Percentiles rank a stretch among this genome's conserved stretches.
Evolutionary conservation across 1,140 invertebrate genomes (phyloP).

Genomic region (Trichogramma pretiosum): DNA sequence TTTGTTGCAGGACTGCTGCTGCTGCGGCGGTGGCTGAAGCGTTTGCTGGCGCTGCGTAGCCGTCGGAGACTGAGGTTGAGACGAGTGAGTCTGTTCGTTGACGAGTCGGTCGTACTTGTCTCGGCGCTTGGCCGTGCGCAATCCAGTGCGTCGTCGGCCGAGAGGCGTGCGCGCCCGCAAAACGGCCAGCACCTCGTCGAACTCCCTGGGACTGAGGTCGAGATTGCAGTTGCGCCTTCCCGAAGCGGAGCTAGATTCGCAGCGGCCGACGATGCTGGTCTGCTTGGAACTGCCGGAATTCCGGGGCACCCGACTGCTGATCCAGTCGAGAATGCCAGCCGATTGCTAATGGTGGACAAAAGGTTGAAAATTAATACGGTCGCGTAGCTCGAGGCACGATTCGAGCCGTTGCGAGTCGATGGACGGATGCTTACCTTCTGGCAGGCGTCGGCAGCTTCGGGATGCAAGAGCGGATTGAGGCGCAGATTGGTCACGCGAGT

Average conservation of each 20-base stretch:
- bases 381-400: neutral
- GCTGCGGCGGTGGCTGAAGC: too few species aligned
- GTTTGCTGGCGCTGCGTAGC: neutral
- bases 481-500: too few species aligned
- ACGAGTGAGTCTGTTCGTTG: slow-evolving; percentile 13
- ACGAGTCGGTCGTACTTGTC: slow-evolving; percentile 25
- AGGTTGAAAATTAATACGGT: neutral
- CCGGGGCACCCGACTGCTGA: slow-evolving; percentile 32
- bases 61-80: neutral
- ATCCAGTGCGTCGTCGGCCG: slow-evolving; percentile 25
- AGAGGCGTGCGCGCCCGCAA: slow-evolving; percentile 34
- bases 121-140: slow-evolving; percentile 24
- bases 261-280: neutral
- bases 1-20: slow-evolving; percentile 30
- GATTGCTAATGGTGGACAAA: slow-evolving; percentile 25
- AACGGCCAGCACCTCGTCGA: slow-evolving; percentile 45
- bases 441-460: too few species aligned
- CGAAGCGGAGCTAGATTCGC: too few species aligned
- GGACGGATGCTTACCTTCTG: too few species aligned
- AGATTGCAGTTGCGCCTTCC: slow-evolving; percentile 37
- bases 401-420: too few species aligned
- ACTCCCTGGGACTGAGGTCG: slow-evolving; percentile 43
- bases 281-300: slow-evolving; percentile 24
- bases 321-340: slow-evolving; percentile 36
- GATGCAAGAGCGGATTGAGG: too few species aligned